Conservation (phyloP, 30 jellyfish, hydroid and myxozoan genomes). For the Pelagia noctiluca region DNA sequence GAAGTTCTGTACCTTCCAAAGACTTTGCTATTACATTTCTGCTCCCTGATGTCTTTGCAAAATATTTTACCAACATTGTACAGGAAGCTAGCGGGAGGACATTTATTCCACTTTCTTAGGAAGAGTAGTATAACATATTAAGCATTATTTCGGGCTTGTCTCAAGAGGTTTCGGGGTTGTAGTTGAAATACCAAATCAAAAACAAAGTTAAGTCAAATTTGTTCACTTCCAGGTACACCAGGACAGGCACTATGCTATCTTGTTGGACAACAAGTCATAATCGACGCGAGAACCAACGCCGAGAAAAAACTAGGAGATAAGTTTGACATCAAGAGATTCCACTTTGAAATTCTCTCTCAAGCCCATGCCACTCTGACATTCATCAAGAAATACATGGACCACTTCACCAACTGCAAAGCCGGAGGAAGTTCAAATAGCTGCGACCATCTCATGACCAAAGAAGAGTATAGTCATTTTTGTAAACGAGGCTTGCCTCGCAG, state of each 20-base stretch:
- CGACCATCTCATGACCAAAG: conserved; percentile 39
- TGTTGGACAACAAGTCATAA: conserved; percentile 83
- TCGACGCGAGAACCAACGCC: conserved; percentile 62
- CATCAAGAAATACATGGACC: conserved; percentile 64
- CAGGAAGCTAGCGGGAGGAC: too few relatives aligned
- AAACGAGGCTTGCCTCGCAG: conserved; percentile 37
- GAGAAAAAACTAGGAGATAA: conserved; percentile 73
- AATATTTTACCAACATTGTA: too few relatives aligned
- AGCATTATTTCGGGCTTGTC: too few relatives aligned
- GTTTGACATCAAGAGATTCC: conserved; percentile 81
- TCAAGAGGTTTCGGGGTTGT: too few relatives aligned
- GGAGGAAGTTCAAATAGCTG: conserved; percentile 38
- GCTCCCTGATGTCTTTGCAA: too few relatives aligned
- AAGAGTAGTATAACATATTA: too few relatives aligned
- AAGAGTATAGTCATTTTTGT: conserved; percentile 52
- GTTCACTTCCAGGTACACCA: conserved; percentile 76
- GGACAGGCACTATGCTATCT: conserved; percentile 85
- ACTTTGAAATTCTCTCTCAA: conserved; percentile 75
- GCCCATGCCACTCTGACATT: conserved; percentile 84
- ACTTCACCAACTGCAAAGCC: conserved; percentile 71
- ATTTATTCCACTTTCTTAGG: too few relatives aligned
- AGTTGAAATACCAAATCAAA: too few relatives aligned
- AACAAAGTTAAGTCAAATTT: not conserved
- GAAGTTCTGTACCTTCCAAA: too few relatives aligned
- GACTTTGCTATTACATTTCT: too few relatives aligned